phyloP scores from a whole-genome alignment of 2,113 vertebrate species.

The Gallinago media region DNA sequence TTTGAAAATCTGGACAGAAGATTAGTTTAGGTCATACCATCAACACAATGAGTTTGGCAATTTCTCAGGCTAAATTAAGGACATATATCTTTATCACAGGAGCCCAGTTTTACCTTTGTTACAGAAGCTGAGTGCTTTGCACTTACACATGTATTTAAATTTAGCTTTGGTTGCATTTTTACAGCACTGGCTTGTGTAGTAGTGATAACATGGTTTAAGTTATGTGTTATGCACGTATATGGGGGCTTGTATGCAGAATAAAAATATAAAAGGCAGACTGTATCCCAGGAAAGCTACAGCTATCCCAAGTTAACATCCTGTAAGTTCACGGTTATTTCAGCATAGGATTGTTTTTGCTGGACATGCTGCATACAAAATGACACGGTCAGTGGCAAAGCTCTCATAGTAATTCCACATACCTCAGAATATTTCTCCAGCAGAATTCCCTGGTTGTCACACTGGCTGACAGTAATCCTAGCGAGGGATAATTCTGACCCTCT shows the following conservation, averaged over 20 bases:
- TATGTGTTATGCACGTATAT: background rate
- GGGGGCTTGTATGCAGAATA: background rate
- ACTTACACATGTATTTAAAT: constrained; percentile 27
- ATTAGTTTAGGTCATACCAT: constrained; percentile 55
- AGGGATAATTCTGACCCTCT: background rate
- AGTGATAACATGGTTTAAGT: background rate
- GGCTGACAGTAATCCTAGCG: background rate
- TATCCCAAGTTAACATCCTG: background rate
- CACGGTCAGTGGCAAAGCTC: background rate
- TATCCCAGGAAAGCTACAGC: background rate
- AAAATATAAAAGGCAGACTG: background rate
- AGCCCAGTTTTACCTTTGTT: constrained; percentile 45
- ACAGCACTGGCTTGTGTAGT: background rate
- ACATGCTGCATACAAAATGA: background rate
- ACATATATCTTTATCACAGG: constrained; percentile 2
- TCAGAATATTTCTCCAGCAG: background rate
- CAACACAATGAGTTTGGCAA: constrained; percentile 28
- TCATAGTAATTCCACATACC: background rate
- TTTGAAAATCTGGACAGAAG: constrained; percentile 26
- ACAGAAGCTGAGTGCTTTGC: constrained; percentile 8
- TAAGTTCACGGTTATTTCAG: background rate
- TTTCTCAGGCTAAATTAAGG: constrained; percentile 54
- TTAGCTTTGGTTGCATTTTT: constrained; percentile 57
- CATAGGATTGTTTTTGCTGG: background rate
- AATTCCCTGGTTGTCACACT: background rate